phyloP scores from a whole-genome alignment of 1,140 invertebrate genomes.

The Philopotamus ludificatus region DNA sequence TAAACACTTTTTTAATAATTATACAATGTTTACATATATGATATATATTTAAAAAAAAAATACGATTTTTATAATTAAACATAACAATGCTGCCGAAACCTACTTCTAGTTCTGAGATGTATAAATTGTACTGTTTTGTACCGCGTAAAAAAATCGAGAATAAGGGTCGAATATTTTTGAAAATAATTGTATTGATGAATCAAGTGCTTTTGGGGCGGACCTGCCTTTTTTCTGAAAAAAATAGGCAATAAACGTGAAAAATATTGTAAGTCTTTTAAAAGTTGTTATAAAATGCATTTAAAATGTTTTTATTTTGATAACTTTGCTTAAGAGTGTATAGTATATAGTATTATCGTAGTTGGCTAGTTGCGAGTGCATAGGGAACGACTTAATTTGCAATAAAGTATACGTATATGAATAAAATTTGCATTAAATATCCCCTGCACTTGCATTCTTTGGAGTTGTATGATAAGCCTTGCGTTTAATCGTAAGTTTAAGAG shows the following conservation, averaged over 20 bases:
- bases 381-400: no score
- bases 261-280: constrained; percentile 17
- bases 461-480: constrained; percentile 12
- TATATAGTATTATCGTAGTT: no score
- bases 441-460: constrained; percentile 2
- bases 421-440: neutral
- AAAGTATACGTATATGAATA: neutral
- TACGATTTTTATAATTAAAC: neutral
- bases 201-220: constrained; percentile 1
- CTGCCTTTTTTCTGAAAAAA: constrained; percentile 10
- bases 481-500: constrained; percentile 11
- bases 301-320: constrained; percentile 30
- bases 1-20: constrained; percentile 17
- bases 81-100: neutral
- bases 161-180: no score
- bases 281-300: constrained; percentile 11
- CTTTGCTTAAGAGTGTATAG: constrained; percentile 13
- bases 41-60: neutral
- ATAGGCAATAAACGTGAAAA: constrained; percentile 24
- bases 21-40: constrained; percentile 15
- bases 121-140: no score
- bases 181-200: neutral
- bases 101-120: no score
- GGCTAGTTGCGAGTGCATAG: no score
- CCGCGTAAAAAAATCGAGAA: neutral